phyloP scores from a whole-genome alignment of 2,113 vertebrate species.

The Planiliza haematocheilus region DNA sequence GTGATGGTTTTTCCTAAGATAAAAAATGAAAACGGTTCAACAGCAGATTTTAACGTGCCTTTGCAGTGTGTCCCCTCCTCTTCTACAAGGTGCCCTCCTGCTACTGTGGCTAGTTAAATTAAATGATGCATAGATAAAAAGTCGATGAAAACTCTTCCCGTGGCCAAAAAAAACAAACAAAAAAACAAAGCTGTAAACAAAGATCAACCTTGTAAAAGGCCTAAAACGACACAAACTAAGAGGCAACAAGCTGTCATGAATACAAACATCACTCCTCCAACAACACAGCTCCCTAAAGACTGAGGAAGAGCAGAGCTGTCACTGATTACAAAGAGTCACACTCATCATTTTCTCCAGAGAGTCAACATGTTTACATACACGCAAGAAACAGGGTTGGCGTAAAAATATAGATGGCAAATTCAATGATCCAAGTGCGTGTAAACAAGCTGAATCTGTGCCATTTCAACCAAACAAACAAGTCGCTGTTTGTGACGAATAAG shows the following conservation, averaged over 20 bases:
- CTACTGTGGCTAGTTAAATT: neutral
- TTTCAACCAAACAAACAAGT: neutral
- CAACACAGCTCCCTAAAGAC: neutral
- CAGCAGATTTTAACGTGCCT: neutral
- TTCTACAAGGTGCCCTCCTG: no score
- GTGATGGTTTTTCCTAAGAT: slow-evolving; percentile 19
- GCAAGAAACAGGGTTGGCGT: no score
- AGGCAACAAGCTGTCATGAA: neutral
- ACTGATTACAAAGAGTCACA: no score
- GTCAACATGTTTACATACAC: no score
- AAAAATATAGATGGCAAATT: no score
- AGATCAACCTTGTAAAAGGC: neutral
- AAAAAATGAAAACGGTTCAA: slow-evolving; percentile 24
- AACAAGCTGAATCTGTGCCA: neutral
- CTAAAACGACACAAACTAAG: neutral
- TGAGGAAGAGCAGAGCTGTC: neutral
- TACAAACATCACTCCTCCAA: neutral
- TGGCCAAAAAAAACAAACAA: neutral
- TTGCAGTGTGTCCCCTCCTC: no score
- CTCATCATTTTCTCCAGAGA: no score
- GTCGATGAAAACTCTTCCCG: neutral
- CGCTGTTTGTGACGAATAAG: neutral
- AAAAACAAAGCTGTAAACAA: slow-evolving; percentile 50
- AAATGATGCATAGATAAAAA: slow-evolving; percentile 18
- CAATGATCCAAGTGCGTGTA: neutral